Evolutionary conservation across 2,797 vertebrate species (phyloP), one percentile per base, ranked within the genome.

Genomic region (Epinephelus malabaricus): DNA sequence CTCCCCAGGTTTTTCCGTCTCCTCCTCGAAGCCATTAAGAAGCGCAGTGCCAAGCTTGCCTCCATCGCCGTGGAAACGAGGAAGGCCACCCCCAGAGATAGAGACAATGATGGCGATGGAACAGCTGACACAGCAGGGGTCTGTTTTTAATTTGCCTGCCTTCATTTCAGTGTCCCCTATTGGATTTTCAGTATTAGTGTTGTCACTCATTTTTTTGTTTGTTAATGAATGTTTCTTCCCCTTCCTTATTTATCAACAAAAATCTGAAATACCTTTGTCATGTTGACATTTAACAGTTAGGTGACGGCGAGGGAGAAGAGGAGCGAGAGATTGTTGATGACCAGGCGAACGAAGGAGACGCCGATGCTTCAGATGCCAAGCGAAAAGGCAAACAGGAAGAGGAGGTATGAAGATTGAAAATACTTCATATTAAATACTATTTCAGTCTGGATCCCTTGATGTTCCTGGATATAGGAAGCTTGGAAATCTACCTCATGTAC

Each of bases 291-390:
- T 19, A 49, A 62, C 72, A 68, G 89, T 1, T 79, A 86, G 95
- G 93, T 76, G 62, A 89, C 2, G 83, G 78, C 30, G 96, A 95
- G 0, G 91, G 30, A 7, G 93, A 91, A 14, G 95, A 92, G n/a
- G 93, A 94, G 30, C 91, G 68, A n/a, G 91, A 74, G 60, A 93
- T 97, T 0, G 94, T 97, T 38, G 96, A 98, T 1, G 97, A 96
- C 18, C 95, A 96, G 82, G 97, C 94, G 4, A 95, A 97, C 8
- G 98, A 99, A 93, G 98, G 98, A 2, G 98, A 99, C 10, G 94
- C 97, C 0, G 98, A 99, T 5, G 98, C 98, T 13, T 96, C 97
- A 0, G 98, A 99, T 8, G 84, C 90, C 66, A 99, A 95, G 80
- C 93, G 92, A 61, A 97, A 79, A 86, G 93, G 92, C 83, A 98